These are phyloP conservation scores for Cerastoderma edule DNA, from an alignment of 2,888 invertebrate species.

Conservation along the genomic window DNA sequence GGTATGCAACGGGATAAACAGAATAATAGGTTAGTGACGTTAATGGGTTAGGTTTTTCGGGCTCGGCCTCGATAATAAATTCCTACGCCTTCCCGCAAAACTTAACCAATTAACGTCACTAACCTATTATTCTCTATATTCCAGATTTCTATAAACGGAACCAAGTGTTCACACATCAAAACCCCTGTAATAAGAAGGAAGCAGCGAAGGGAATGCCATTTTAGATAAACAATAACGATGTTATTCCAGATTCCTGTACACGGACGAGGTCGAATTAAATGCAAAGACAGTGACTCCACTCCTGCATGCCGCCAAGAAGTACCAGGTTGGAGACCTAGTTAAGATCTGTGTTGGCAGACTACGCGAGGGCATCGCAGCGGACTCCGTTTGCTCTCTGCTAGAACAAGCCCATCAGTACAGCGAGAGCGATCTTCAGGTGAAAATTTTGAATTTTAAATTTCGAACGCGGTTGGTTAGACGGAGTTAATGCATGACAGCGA, in stretches of 20 bases:
- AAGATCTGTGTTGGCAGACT: constrained; percentile 47
- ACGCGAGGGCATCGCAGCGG: constrained; percentile 42
- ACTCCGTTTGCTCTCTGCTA: constrained; percentile 57
- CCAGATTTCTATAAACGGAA: too few species aligned
- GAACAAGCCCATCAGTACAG: constrained; percentile 59
- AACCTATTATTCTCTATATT: too few species aligned
- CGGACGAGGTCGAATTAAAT: constrained; percentile 50
- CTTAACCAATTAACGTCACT: too few species aligned
- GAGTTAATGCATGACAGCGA: background rate
- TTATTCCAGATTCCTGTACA: constrained; percentile 58
- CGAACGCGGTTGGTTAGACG: background rate
- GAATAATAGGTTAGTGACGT: too few species aligned
- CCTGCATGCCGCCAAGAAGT: constrained; percentile 55
- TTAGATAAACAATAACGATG: background rate
- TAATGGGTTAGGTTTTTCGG: too few species aligned
- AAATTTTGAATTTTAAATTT: background rate
- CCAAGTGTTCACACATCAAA: too few species aligned
- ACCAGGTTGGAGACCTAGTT: constrained; percentile 44
- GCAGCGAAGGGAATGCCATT: too few species aligned
- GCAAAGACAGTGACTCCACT: constrained; percentile 47
- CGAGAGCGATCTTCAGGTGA: constrained; percentile 55
- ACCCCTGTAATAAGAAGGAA: too few species aligned
- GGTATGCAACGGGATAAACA: too few species aligned
- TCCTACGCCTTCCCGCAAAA: too few species aligned
- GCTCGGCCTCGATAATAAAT: too few species aligned